Conservation (phyloP, 2,888 invertebrate species). For the Cepaea hortensis region DNA sequence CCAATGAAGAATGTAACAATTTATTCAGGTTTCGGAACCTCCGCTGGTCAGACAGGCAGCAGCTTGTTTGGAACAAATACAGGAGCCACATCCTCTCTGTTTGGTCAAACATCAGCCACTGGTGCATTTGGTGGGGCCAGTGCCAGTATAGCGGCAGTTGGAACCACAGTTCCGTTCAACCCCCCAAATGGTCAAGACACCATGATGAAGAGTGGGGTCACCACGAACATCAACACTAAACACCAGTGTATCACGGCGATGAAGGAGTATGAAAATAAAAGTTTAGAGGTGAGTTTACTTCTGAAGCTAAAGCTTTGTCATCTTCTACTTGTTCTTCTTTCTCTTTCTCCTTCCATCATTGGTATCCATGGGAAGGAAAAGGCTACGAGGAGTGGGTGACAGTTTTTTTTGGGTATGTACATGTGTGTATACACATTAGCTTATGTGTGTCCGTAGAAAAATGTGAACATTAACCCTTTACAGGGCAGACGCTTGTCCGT, state of each 20-base stretch:
- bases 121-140: constrained; percentile 53
- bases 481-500: too few relatives aligned
- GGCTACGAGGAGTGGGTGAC: too few relatives aligned
- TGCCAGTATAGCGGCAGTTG: constrained; percentile 45
- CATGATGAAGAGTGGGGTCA: constrained; percentile 85
- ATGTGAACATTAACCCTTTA: too few relatives aligned
- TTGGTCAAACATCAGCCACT: constrained; percentile 35
- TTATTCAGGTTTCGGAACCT: constrained; percentile 57
- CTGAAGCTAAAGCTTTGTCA: too few relatives aligned
- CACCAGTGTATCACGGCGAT: constrained; percentile 98
- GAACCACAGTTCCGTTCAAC: constrained; percentile 84
- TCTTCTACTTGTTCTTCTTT: too few relatives aligned
- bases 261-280: constrained; percentile 97
- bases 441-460: too few relatives aligned
- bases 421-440: too few relatives aligned
- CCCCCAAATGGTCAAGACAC: constrained; percentile 90
- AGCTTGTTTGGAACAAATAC: constrained; percentile 39
- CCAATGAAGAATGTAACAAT: not conserved
- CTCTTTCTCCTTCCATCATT: too few relatives aligned
- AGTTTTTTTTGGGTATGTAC: too few relatives aligned
- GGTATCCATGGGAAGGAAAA: too few relatives aligned
- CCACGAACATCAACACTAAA: constrained; percentile 89
- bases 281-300: constrained; percentile 82
- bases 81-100: constrained; percentile 41
- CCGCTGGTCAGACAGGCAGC: constrained; percentile 40